phyloP scores from a whole-genome alignment of 2,113 vertebrate genomes.

The Chaetops frenatus region DNA sequence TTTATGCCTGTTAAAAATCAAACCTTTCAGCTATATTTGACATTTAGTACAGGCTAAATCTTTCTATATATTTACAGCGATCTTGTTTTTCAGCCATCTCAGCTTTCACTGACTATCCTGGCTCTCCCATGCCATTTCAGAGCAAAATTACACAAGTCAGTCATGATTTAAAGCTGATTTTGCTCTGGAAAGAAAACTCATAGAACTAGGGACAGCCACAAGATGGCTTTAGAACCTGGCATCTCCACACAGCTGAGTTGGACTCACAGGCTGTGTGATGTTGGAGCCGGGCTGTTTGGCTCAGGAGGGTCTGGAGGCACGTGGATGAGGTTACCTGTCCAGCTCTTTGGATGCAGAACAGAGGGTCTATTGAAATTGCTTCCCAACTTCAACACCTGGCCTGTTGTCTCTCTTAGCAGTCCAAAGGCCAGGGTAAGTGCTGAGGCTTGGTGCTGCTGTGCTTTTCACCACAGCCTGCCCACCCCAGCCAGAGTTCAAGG shows the following conservation, averaged over 20 bases:
- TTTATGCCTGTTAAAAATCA: background rate
- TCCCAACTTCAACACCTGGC: background rate
- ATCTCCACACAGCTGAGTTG: background rate
- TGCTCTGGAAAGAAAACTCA: background rate
- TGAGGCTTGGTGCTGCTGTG: background rate
- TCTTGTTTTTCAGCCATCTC: background rate
- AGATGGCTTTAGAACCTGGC: background rate
- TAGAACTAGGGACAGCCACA: no score
- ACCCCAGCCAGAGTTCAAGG: accelerated
- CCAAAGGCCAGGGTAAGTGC: background rate
- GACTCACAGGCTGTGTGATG: background rate
- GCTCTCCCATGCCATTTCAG: background rate
- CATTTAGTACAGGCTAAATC: background rate
- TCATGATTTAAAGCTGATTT: background rate
- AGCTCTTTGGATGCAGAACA: background rate
- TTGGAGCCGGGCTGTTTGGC: background rate
- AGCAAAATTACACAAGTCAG: background rate
- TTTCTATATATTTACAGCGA: background rate
- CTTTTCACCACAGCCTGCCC: accelerated
- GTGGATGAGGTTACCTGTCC: accelerated
- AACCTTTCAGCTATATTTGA: background rate
- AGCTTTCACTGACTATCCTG: background rate
- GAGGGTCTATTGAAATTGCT: background rate
- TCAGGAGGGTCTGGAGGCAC: accelerated
- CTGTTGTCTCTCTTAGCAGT: background rate